Base-by-base conservation (phyloP, 2,888 invertebrate genomes). In the Lithosia quadra region DNA sequence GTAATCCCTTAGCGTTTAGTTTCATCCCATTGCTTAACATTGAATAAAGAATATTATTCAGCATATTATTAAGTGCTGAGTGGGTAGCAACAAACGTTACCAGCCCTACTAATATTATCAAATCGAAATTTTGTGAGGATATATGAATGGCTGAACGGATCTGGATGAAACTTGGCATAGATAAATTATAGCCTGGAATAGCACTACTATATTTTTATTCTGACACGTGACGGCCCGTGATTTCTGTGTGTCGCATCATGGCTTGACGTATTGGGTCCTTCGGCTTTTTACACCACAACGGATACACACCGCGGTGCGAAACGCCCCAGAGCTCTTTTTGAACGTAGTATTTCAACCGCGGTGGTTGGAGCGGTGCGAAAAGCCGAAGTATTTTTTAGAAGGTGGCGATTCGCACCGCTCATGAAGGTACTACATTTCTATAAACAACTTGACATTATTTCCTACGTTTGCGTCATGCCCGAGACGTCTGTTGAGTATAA, bases 1-100 rank as follows among this genome's bases (percentile, higher is more conserved):
- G 58, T 73, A 78, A 74, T 73, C 68, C 69, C 66, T 36, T 65
- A 70, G 63, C 63, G 39, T 65, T 72, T 69, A 69, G 65, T 63
- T 72, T 74, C 63, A 77, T 61, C 61, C 61, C 9, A 15, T 33
- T 55, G 65, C 18, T 61, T 66, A 65, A n/a, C 21, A 21, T 7
- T 60, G 28, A 59, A 36, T 36, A 49, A 15, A 34, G 22, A 22
- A 18, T 33, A 34, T 60, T n/a, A 28, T 53, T 28, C 58, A 59
- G 36, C 34, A 28, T 2, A 7, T 18, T 11, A 49, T 49, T n/a
- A 53, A 49, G 13, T 11, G n/a, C 15, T 53, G 34, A 36, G 13
- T 10, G 33, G 1, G 24, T n/a, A 5, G 33, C 33, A 1, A 9
- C 22, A 1, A 33, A 24, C 10, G 28, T 28, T 56, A 24, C 22